Evolutionary conservation across 2,797 vertebrate genomes (phyloP).

Genomic region (Sarcophilus harrisii): DNA sequence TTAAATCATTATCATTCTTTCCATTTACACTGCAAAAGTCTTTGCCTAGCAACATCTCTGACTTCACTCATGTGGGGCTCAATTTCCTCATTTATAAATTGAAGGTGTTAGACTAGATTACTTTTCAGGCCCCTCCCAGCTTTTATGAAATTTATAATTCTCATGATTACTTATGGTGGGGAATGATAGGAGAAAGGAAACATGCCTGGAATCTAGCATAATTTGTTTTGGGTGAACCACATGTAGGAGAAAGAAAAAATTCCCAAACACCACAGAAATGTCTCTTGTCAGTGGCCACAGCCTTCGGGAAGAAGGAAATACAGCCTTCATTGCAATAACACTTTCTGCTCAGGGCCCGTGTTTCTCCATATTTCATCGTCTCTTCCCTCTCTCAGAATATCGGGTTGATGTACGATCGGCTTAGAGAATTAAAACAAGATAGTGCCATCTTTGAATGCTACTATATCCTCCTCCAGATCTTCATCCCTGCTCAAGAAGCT

Average conservation of each 20-base stretch:
- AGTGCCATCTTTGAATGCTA: neutral
- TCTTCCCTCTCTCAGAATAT: neutral
- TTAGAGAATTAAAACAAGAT: neutral
- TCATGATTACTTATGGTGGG: neutral
- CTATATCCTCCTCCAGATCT: neutral
- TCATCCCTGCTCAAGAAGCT: neutral
- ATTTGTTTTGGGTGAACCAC: neutral
- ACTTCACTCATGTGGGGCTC: neutral
- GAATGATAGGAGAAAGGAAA: neutral
- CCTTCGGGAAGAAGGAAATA: neutral
- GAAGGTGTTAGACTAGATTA: neutral
- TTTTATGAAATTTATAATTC: neutral
- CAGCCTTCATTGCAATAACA: neutral
- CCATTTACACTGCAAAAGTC: neutral
- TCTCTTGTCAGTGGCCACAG: neutral
- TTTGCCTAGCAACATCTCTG: neutral
- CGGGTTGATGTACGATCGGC: neutral
- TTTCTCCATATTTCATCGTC: neutral
- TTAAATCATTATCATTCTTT: neutral
- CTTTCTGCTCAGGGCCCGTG: neutral
- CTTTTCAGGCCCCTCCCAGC: neutral
- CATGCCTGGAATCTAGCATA: neutral
- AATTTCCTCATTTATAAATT: neutral
- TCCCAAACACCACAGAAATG: neutral
- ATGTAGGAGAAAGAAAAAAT: neutral